phyloP scores from a whole-genome alignment of 1,140 invertebrate genomes.

The Heliconius nattereri region DNA sequence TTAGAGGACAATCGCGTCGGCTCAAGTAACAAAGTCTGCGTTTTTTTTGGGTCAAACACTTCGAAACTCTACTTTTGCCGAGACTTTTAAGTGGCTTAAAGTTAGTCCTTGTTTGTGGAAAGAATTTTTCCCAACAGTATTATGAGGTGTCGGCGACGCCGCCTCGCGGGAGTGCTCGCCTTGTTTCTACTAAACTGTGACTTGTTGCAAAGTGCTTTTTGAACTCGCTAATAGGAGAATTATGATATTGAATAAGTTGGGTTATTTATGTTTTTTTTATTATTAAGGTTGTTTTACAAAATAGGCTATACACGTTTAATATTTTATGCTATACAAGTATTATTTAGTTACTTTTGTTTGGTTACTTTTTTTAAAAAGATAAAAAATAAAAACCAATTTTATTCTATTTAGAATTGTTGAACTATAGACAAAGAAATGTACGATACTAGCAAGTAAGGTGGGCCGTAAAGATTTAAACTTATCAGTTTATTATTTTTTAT shows the following conservation, averaged over 20 bases:
- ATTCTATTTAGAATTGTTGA: not conserved
- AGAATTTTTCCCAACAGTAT: slow-evolving; percentile 39
- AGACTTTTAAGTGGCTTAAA: slow-evolving; percentile 61
- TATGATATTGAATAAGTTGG: slow-evolving; percentile 3
- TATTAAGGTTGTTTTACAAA: not conserved
- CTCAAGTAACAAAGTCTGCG: slow-evolving; percentile 1
- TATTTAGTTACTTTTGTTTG: too few relatives aligned
- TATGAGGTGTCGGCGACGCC: slow-evolving; percentile 27
- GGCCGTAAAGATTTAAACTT: not conserved
- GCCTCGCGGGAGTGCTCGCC: slow-evolving; percentile 2
- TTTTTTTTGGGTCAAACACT: slow-evolving; percentile 56
- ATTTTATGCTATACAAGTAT: not conserved
- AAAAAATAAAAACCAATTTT: too few relatives aligned
- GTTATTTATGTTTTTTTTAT: not conserved
- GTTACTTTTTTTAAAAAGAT: too few relatives aligned
- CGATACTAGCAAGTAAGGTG: not conserved
- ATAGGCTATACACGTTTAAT: not conserved
- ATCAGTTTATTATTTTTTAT: too few relatives aligned
- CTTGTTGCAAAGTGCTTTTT: slow-evolving; percentile 13
- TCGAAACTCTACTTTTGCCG: slow-evolving; percentile 51
- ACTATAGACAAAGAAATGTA: not conserved
- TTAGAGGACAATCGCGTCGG: slow-evolving; percentile 43
- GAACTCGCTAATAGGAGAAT: slow-evolving; percentile 9
- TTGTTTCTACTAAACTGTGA: slow-evolving; percentile 9
- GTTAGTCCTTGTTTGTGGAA: slow-evolving; percentile 49